Evolutionary conservation across 1,140 invertebrate genomes (phyloP).

Genomic region (Phocides pigmalion): DNA sequence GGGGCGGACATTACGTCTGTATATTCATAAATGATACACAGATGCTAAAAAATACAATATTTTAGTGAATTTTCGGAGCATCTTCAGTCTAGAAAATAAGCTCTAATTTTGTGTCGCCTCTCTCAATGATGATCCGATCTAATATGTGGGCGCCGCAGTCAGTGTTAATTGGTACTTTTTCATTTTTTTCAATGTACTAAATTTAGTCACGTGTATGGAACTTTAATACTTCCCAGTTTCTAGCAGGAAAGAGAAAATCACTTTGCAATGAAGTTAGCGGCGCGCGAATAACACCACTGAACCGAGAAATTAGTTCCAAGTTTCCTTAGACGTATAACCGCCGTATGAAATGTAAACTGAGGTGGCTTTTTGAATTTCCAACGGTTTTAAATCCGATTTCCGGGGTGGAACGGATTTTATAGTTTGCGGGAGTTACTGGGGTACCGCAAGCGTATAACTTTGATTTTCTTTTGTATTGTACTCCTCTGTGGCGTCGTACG

Average conservation of each 20-base stretch:
- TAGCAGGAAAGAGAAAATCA: slow-evolving; percentile 64
- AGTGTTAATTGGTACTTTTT: too few relatives aligned
- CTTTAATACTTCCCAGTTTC: slow-evolving; percentile 34
- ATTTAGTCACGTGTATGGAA: slow-evolving; percentile 42
- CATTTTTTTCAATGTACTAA: too few relatives aligned
- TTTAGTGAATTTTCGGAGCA: too few relatives aligned
- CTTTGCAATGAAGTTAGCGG: slow-evolving; percentile 75
- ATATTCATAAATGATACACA: too few relatives aligned
- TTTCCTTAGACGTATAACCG: slow-evolving; percentile 64
- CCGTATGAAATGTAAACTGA: slow-evolving; percentile 59
- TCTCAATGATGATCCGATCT: too few relatives aligned
- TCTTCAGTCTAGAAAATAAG: too few relatives aligned
- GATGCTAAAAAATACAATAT: too few relatives aligned
- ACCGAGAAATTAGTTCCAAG: slow-evolving; percentile 75
- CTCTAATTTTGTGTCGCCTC: too few relatives aligned
- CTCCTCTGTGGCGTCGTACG: not conserved
- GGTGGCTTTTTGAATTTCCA: slow-evolving; percentile 43
- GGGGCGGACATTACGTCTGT: too few relatives aligned
- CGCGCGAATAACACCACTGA: slow-evolving; percentile 71
- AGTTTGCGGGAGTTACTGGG: slow-evolving; percentile 30
- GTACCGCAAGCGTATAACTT: slow-evolving; percentile 14
- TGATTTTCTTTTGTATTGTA: slow-evolving; percentile 18
- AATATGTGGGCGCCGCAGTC: too few relatives aligned
- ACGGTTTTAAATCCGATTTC: slow-evolving; percentile 34
- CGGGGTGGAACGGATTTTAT: slow-evolving; percentile 26